Conservation (phyloP, 2,797 vertebrate genomes). For the Sciurus carolinensis region DNA sequence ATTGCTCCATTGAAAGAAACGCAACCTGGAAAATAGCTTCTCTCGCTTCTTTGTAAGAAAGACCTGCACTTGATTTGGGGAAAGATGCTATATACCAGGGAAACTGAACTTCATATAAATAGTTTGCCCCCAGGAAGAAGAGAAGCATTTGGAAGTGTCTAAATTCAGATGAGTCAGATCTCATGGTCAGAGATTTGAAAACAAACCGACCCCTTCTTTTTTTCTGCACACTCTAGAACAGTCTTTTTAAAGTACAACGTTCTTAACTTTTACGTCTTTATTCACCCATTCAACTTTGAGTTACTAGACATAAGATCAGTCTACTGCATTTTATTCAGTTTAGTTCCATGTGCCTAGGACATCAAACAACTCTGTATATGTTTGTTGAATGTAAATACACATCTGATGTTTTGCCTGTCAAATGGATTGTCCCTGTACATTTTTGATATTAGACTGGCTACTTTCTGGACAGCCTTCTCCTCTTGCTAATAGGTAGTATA, state of each 20-base stretch:
- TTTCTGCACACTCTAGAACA: conserved; percentile 44
- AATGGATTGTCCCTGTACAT: background rate
- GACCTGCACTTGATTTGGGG: background rate
- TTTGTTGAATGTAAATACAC: background rate
- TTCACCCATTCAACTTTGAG: conserved; percentile 24
- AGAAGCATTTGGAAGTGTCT: conserved; percentile 43
- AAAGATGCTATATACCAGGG: conserved; percentile 4
- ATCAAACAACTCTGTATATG: conserved; percentile 17
- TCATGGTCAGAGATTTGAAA: conserved; percentile 33
- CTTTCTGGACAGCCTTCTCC: background rate
- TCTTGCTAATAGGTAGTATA: conserved; percentile 6
- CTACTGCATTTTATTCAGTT: conserved; percentile 2
- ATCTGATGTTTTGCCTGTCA: background rate
- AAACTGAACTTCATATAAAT: conserved; percentile 62
- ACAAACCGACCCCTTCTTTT: background rate
- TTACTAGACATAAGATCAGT: conserved; percentile 17
- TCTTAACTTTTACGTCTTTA: conserved; percentile 35
- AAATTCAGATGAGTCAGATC: background rate
- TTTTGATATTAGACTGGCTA: background rate
- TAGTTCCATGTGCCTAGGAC: background rate
- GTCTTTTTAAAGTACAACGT: conserved; percentile 15
- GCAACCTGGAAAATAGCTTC: background rate
- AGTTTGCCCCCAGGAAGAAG: background rate
- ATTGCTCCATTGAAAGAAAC: conserved; percentile 61
- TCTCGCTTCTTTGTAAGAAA: conserved; percentile 42